phyloP scores from a whole-genome alignment of 2,113 vertebrate species.

The Callocephalon fimbriatum region DNA sequence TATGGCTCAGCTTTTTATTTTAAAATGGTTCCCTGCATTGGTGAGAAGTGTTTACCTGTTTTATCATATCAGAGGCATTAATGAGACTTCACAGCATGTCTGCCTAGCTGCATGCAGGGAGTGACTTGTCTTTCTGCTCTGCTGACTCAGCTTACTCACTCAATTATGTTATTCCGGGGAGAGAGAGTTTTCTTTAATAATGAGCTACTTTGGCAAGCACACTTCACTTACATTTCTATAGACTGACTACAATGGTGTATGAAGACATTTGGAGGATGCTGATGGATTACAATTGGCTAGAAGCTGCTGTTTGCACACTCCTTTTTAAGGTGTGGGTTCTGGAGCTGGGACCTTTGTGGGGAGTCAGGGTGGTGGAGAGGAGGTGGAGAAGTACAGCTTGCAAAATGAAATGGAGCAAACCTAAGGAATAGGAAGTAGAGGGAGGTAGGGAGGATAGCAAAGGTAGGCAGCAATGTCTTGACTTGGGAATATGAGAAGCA shows the following conservation, averaged over 20 bases:
- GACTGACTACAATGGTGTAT: background rate
- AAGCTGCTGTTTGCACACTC: background rate
- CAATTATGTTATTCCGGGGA: background rate
- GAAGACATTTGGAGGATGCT: background rate
- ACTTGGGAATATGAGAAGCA: background rate
- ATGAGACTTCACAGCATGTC: background rate
- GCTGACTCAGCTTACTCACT: background rate
- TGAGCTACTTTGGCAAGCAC: background rate
- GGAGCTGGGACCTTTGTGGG: background rate
- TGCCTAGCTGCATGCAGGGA: background rate
- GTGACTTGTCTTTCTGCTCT: background rate
- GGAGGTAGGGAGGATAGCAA: background rate
- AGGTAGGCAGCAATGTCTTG: background rate
- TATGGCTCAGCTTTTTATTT: background rate
- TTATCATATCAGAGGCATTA: background rate
- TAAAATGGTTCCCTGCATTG: background rate
- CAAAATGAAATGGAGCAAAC: background rate
- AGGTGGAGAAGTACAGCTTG: background rate
- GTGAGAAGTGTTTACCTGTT: background rate
- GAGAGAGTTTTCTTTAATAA: background rate
- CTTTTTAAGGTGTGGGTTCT: background rate
- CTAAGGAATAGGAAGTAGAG: background rate
- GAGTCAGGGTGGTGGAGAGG: background rate
- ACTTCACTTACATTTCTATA: background rate
- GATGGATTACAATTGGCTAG: background rate